Percentiles rank a stretch among this genome's conserved stretches.
Evolutionary conservation across 1,140 invertebrate species (phyloP).

Genomic region (Galleria mellonella): DNA sequence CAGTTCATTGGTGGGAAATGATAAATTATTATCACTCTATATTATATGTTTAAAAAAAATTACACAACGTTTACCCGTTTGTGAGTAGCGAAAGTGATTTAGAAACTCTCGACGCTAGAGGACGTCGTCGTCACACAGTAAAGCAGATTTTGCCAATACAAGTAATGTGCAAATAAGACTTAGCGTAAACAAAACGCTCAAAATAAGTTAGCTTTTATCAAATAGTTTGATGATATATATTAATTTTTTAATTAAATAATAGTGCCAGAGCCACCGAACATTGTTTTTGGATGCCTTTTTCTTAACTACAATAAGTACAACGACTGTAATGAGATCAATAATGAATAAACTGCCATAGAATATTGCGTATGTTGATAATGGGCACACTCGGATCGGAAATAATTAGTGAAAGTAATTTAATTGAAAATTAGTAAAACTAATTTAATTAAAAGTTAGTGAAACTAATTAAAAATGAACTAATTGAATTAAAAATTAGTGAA

Average conservation of each 20-base stretch:
- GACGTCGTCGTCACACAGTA: no score
- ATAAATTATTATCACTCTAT: no score
- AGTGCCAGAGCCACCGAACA: not conserved
- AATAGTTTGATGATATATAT: conserved; percentile 1
- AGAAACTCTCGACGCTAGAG: no score
- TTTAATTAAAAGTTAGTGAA: not conserved
- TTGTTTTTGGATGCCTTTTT: conserved; percentile 26
- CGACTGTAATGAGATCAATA: conserved; percentile 22
- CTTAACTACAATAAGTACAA: conserved; percentile 30
- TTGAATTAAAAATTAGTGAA: not conserved
- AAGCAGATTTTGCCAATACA: conserved; percentile 5
- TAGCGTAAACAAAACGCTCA: conserved; percentile 19
- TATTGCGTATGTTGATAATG: not conserved
- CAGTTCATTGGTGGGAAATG: no score
- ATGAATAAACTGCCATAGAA: conserved; percentile 32
- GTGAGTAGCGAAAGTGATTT: no score
- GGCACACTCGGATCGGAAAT: not conserved
- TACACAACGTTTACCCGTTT: no score
- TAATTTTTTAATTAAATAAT: conserved; percentile 11
- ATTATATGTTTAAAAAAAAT: no score
- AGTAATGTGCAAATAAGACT: not conserved
- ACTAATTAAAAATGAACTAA: not conserved
- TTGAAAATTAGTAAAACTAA: not conserved
- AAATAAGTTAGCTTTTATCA: conserved; percentile 8
- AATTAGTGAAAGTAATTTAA: not conserved